Evolutionary conservation across 2,888 invertebrate genomes (phyloP), one percentile per base, ranked within the genome.

Genomic region (Archips crataeganus): DNA sequence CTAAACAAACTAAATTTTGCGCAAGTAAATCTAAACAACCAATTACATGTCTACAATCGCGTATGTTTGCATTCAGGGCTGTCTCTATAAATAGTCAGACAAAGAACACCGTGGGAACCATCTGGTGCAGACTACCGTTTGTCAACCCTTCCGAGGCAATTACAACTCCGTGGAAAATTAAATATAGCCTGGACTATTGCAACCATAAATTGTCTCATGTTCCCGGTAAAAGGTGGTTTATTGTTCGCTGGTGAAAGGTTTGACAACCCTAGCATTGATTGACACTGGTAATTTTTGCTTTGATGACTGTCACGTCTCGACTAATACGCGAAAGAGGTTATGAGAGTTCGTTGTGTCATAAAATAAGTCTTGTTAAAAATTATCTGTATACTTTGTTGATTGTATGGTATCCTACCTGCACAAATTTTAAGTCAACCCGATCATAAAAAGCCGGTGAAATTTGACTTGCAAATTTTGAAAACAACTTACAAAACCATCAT

Each of bases 91-190:
- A 78, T 76, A 75, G 75, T 69, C 36, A 71, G 70, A 76, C 77
- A 75, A 77, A 81, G 78, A 80, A 76, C 75, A 79, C 79, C 81
- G 85, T 84, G 84, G 83, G 83, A 86, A 87, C 54, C 81, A 82
- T 80, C 82, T 83, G 84, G 80, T 80, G 79, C 68, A 78, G 78
- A 80, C 23, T 23, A 23, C 83, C 85, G 85, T 87, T 87, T 87
- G 84, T 88, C 88, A 87, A 87, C 86, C 83, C 81, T 76, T 68
- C 75, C 77, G 68, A 66, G 70, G 76, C 83, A 86, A 87, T 87
- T 85, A 85, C 85, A 82, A 79, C 76, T 77, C 78, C 74, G 75
- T 70, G 79, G 81, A 81, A 84, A 87, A 88, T 86, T 86, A 84
- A 87, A 86, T 71, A 72, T 70, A 74, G 73, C 11, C 45, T 47